Percentiles rank a stretch among this genome's conserved stretches.
Conservation (phyloP, 2,113 vertebrate genomes). For the Ciconia boyciana region DNA sequence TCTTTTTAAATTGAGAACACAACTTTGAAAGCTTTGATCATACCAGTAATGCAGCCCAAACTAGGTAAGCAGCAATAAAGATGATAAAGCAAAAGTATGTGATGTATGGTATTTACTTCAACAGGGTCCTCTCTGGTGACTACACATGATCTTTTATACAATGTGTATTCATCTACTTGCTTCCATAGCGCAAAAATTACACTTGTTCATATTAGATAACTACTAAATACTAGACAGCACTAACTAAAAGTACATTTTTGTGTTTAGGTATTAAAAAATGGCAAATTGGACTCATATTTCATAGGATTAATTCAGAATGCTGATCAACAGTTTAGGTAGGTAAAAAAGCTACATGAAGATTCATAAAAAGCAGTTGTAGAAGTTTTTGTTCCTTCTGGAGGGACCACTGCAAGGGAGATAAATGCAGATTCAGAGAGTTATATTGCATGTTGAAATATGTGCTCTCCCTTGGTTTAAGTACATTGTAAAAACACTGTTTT, state of each 20-base stretch:
- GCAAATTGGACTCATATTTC: slow-evolving; percentile 72
- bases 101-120: neutral
- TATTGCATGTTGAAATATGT: neutral
- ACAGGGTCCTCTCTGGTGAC: neutral
- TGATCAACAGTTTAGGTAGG: slow-evolving; percentile 85
- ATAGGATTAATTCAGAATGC: slow-evolving; percentile 84
- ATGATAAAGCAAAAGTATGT: neutral
- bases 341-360: neutral
- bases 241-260: neutral
- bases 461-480: neutral
- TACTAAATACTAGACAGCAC: neutral
- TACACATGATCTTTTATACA: neutral
- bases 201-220: neutral
- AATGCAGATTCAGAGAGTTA: neutral
- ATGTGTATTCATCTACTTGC: neutral
- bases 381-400: neutral
- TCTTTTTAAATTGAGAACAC: neutral
- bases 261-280: slow-evolving; percentile 72
- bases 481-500: neutral
- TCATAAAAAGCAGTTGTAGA: neutral
- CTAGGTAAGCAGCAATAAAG: neutral
- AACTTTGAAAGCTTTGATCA: neutral
- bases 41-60: neutral
- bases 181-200: neutral
- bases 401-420: neutral